phyloP scores from a whole-genome alignment of 2,113 vertebrate species.

The Campylorhamphus procurvoides region DNA sequence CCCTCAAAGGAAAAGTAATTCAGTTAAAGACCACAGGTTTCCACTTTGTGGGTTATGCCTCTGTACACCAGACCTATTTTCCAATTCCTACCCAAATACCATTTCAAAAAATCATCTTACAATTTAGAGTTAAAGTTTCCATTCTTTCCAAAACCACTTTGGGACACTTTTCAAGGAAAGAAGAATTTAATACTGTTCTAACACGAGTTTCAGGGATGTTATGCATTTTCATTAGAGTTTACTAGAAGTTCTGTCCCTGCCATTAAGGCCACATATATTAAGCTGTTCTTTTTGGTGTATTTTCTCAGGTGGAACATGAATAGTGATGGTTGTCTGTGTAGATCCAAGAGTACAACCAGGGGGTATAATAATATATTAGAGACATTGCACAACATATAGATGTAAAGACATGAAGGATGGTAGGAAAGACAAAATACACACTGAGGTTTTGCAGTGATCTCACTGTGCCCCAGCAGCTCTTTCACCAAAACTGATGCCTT shows the following conservation, averaged over 20 bases:
- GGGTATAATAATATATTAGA: neutral
- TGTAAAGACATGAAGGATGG: neutral
- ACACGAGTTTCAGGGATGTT: neutral
- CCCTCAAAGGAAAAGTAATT: slow-evolving; percentile 42
- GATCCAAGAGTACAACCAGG: neutral
- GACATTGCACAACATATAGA: neutral
- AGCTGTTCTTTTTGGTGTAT: neutral
- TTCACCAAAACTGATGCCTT: neutral
- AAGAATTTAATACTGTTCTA: neutral
- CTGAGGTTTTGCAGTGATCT: neutral
- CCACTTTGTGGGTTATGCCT: slow-evolving; percentile 58
- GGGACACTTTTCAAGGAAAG: neutral
- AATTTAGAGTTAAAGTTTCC: neutral
- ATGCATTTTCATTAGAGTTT: neutral
- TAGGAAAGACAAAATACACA: neutral
- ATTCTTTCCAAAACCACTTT: neutral
- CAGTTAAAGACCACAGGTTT: slow-evolving; percentile 36
- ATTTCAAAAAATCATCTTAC: neutral
- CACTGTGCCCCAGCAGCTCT: neutral
- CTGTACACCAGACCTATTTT: slow-evolving; percentile 61
- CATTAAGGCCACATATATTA: neutral
- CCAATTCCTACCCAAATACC: slow-evolving; percentile 1
- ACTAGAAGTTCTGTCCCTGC: neutral
- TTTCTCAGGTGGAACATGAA: neutral
- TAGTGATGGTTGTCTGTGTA: neutral